These are phyloP conservation scores for Sebastes paucispinis DNA, from an alignment of 2,797 vertebrate species.

Conservation along the genomic window DNA sequence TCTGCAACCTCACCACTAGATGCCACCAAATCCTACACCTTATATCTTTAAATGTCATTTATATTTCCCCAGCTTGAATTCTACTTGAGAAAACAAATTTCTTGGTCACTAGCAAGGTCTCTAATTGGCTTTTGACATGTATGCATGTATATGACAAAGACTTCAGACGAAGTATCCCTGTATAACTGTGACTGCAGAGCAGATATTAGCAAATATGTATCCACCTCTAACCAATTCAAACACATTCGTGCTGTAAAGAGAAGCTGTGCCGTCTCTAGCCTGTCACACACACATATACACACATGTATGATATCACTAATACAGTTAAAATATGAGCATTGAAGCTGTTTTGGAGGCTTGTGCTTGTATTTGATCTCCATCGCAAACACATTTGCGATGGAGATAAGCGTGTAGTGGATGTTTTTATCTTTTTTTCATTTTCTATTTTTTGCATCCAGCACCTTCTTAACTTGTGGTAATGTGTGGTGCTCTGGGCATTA, in stretches of 20 bases:
- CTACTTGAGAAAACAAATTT: background rate
- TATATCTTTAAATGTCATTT: too few relatives aligned
- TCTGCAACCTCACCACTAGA: too few relatives aligned
- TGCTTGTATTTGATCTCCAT: background rate
- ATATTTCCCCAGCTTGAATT: background rate
- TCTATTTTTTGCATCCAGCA: background rate
- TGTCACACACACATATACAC: background rate
- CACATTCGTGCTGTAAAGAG: background rate
- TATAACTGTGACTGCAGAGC: background rate
- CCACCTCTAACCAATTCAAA: background rate
- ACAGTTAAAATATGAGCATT: background rate
- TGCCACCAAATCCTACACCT: too few relatives aligned
- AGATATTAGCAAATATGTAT: background rate
- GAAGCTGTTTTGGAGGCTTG: background rate
- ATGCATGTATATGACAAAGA: slow-evolving; percentile 1
- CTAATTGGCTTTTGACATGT: background rate
- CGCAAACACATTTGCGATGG: background rate
- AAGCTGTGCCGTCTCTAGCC: background rate
- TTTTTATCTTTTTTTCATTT: background rate
- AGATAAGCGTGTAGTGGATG: background rate
- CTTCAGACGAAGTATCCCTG: background rate
- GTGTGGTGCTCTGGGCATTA: background rate
- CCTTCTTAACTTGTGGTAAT: background rate
- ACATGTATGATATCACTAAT: background rate
- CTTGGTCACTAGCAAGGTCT: background rate